Evolutionary conservation across 1,140 invertebrate species (phyloP).

Genomic region (Drosophila pseudoobscura): DNA sequence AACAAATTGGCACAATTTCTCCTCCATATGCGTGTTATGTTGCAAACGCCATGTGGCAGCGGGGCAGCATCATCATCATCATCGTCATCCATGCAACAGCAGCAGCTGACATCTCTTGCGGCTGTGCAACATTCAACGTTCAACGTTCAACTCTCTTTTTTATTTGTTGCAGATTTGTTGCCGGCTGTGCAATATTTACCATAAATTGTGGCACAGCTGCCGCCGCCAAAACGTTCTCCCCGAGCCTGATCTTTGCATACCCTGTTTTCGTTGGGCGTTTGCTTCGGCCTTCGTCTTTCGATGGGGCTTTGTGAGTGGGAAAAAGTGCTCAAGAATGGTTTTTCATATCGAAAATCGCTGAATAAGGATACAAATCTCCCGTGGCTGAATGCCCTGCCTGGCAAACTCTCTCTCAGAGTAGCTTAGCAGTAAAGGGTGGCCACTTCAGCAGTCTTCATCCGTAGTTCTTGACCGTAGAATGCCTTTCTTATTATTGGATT

Average conservation of each 20-base stretch:
- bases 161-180: slow-evolving; percentile 60
- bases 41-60: slow-evolving; percentile 63
- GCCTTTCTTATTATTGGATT: too few species aligned
- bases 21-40: slow-evolving; percentile 69
- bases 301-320: background rate
- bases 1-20: slow-evolving; percentile 81
- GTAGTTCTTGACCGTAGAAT: too few species aligned
- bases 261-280: slow-evolving; percentile 1
- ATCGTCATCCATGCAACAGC: slow-evolving; percentile 28
- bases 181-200: slow-evolving; percentile 65
- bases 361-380: too few species aligned
- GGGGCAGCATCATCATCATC: slow-evolving; percentile 19
- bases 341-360: too few species aligned
- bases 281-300: background rate
- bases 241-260: slow-evolving; percentile 35
- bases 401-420: too few species aligned
- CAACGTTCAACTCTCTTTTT: slow-evolving; percentile 55
- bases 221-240: slow-evolving; percentile 36
- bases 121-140: slow-evolving; percentile 48
- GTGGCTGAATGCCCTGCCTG: too few species aligned
- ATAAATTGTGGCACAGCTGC: slow-evolving; percentile 69
- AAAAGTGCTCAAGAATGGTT: background rate
- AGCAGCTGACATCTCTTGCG: slow-evolving; percentile 70
- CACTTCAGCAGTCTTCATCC: too few species aligned
- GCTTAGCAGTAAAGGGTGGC: too few species aligned